Percentiles rank a stretch among this genome's conserved stretches.
These are phyloP conservation scores for Volucella inanis DNA, from an alignment of 2,888 invertebrate species.

Conservation along the genomic window DNA sequence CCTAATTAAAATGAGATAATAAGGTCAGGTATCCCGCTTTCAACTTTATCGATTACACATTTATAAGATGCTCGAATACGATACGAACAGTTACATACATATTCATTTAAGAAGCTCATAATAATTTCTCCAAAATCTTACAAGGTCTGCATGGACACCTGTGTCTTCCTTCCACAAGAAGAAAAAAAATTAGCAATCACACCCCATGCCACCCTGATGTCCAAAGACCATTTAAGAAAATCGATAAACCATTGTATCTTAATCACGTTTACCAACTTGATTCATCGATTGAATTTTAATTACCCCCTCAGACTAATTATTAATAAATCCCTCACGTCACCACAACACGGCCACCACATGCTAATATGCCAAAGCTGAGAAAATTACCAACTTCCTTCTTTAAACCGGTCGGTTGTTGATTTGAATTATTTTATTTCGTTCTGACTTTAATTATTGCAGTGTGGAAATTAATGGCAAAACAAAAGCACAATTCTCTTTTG, in stretches of 20 bases:
- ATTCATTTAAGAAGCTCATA: background rate
- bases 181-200: background rate
- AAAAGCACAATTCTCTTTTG: slow-evolving; percentile 28
- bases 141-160: slow-evolving; percentile 45
- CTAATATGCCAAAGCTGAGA: background rate
- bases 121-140: slow-evolving; percentile 14
- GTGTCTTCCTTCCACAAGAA: slow-evolving; percentile 7
- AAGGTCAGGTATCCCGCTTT: too few relatives aligned
- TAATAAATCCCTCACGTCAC: background rate
- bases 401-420: slow-evolving; percentile 24
- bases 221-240: slow-evolving; percentile 33
- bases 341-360: background rate
- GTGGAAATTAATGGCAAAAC: slow-evolving; percentile 39
- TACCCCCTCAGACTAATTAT: slow-evolving; percentile 4
- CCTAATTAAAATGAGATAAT: too few relatives aligned
- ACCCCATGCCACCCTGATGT: slow-evolving; percentile 6
- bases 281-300: slow-evolving; percentile 58
- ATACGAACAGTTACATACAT: background rate
- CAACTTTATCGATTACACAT: too few relatives aligned
- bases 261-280: slow-evolving; percentile 52
- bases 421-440: slow-evolving; percentile 22
- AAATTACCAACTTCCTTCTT: slow-evolving; percentile 35
- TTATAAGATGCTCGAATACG: too few relatives aligned
- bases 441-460: slow-evolving; percentile 37
- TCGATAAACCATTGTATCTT: slow-evolving; percentile 35